Conservation (phyloP, 2,888 invertebrate species). For the Phalera bucephala region DNA sequence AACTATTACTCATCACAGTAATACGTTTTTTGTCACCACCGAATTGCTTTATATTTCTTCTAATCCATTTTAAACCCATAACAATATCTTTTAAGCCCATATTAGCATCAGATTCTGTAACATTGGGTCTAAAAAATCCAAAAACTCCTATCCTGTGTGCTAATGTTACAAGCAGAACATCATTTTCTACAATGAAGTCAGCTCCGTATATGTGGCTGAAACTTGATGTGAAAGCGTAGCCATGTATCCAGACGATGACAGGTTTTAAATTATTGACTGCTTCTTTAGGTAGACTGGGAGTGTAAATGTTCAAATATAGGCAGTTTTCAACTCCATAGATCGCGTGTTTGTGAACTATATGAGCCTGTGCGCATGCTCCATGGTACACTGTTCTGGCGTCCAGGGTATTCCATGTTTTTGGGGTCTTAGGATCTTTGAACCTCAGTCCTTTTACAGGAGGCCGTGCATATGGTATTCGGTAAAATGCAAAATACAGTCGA, state of each 20-base stretch:
- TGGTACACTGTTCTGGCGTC: constrained; percentile 80
- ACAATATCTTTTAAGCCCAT: constrained; percentile 77
- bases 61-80: constrained; percentile 70
- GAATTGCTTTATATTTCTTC: constrained; percentile 56
- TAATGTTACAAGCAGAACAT: constrained; percentile 58
- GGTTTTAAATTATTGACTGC: constrained; percentile 35
- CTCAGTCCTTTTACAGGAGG: constrained; percentile 57
- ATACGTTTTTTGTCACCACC: constrained; percentile 63
- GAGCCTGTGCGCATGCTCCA: constrained; percentile 85
- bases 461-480: constrained; percentile 68
- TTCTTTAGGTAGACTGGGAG: constrained; percentile 68
- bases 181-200: constrained; percentile 70
- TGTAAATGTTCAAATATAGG: constrained; percentile 87
- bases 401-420: constrained; percentile 72
- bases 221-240: constrained; percentile 67
- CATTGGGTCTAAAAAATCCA: constrained; percentile 66
- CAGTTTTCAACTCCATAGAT: constrained; percentile 83
- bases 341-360: constrained; percentile 62
- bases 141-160: constrained; percentile 69
- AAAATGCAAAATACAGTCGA: constrained; percentile 60
- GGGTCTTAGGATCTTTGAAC: constrained; percentile 61
- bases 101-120: constrained; percentile 55
- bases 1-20: constrained; percentile 67
- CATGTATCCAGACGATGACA: constrained; percentile 72
- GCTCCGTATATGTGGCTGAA: constrained; percentile 71